phyloP scores from a whole-genome alignment of 1,140 invertebrate species.

The Macrocentrus cingulum region DNA sequence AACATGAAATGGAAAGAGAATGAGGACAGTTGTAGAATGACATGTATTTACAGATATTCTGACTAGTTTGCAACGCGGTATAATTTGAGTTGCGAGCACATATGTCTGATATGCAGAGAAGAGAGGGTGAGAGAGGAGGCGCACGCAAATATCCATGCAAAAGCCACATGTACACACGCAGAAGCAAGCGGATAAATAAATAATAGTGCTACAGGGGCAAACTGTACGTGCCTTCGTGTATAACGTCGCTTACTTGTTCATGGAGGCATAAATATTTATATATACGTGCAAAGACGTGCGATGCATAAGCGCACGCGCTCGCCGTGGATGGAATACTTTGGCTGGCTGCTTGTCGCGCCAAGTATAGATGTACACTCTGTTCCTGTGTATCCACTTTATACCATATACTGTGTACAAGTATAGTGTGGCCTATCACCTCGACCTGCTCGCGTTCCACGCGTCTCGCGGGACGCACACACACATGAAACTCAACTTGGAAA shows the following conservation, averaged over 20 bases:
- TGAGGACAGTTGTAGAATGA: too few species aligned
- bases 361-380: background rate
- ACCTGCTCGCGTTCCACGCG: constrained; percentile 11
- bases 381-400: background rate
- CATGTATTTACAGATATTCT: background rate
- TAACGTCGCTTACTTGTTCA: constrained; percentile 24
- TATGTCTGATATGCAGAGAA: background rate
- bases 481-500: constrained; percentile 12
- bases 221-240: constrained; percentile 28
- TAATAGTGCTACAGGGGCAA: constrained; percentile 20
- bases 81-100: constrained; percentile 6
- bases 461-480: constrained; percentile 13
- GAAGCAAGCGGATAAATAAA: constrained; percentile 22
- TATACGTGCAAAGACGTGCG: constrained; percentile 30
- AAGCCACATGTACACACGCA: constrained; percentile 8
- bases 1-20: too few species aligned
- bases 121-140: background rate
- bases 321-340: constrained; percentile 30
- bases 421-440: constrained; percentile 12
- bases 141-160: constrained; percentile 12
- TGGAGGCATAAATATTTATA: constrained; percentile 35
- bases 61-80: background rate
- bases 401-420: too few species aligned
- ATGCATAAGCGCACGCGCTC: constrained; percentile 31
- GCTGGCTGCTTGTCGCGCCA: background rate